Conservation (phyloP, 2,113 vertebrate genomes). For the Chlorodrepanis virens region DNA sequence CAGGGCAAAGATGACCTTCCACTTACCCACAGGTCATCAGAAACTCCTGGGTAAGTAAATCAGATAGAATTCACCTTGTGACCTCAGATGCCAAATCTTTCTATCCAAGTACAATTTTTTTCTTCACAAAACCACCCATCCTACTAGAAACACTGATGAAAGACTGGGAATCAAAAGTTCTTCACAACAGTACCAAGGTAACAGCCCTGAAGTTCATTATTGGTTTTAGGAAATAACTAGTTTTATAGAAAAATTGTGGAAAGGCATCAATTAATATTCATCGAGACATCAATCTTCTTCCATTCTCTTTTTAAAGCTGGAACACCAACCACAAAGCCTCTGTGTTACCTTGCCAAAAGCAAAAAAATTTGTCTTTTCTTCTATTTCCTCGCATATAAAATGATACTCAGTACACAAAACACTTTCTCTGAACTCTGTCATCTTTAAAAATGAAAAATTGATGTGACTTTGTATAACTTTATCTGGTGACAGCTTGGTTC, state of each 20-base stretch:
- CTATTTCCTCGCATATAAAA: slow-evolving; percentile 37
- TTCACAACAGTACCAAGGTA: slow-evolving; percentile 67
- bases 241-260: slow-evolving; percentile 52
- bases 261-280: slow-evolving; percentile 78
- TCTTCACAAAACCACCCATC: neutral
- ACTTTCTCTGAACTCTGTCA: slow-evolving; percentile 24
- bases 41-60: neutral
- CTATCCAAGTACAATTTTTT: neutral
- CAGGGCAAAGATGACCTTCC: neutral
- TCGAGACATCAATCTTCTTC: slow-evolving; percentile 75
- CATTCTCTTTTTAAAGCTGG: slow-evolving; percentile 64
- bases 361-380: slow-evolving; percentile 50
- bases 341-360: slow-evolving; percentile 69
- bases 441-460: slow-evolving; percentile 26
- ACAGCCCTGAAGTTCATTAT: slow-evolving; percentile 69
- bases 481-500: neutral
- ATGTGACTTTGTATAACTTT: slow-evolving; percentile 22
- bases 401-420: slow-evolving; percentile 26
- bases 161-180: neutral
- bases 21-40: neutral
- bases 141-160: neutral
- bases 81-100: neutral
- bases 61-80: neutral
- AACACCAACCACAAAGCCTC: slow-evolving; percentile 71
- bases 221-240: slow-evolving; percentile 65